Evolutionary conservation across 2,113 vertebrate species (phyloP).

Genomic region (Artemisiospiza belli): DNA sequence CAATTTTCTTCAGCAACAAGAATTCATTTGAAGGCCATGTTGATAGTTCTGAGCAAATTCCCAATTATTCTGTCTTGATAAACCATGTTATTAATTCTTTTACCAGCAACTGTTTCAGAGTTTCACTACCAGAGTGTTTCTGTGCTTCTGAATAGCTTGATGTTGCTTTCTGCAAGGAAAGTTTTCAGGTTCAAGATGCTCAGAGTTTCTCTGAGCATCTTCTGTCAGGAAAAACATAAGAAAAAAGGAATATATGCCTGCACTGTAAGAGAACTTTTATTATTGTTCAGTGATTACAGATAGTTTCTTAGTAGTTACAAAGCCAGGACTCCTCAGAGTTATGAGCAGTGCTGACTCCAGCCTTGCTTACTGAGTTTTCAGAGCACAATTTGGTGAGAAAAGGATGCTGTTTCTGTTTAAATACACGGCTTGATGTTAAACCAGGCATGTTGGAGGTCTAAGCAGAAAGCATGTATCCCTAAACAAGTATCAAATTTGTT

Average conservation of each 20-base stretch:
- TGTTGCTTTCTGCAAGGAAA: not conserved
- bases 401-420: not conserved
- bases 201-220: not conserved
- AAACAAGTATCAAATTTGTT: not conserved
- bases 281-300: not conserved
- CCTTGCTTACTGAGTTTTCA: not conserved
- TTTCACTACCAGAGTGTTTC: not conserved
- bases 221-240: not conserved
- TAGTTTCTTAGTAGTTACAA: not conserved
- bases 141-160: not conserved
- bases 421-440: not conserved
- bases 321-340: not conserved
- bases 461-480: not conserved
- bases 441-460: not conserved
- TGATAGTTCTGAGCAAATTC: not conserved
- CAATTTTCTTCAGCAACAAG: not conserved
- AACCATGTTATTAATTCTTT: not conserved
- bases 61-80: not conserved
- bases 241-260: not conserved
- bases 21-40: not conserved
- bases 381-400: not conserved
- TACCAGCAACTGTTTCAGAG: not conserved
- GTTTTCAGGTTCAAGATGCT: not conserved
- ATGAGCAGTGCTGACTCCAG: not conserved
- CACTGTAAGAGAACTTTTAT: not conserved